Evolutionary conservation across 2,113 vertebrate species (phyloP).

Genomic region (Centrocercus urophasianus): DNA sequence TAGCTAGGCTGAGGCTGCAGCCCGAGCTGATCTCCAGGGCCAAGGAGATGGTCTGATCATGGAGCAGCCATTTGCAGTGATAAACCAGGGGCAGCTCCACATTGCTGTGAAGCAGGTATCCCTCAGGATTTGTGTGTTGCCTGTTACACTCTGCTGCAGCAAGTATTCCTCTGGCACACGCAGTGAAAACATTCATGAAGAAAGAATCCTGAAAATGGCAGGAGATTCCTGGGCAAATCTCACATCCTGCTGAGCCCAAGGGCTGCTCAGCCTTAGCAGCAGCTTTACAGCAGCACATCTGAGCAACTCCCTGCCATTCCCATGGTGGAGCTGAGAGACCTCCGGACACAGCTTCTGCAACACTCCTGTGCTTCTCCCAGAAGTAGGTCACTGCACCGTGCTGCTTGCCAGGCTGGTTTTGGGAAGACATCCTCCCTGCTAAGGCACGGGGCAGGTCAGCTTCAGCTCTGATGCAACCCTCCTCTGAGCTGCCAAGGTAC

Average conservation of each 20-base stretch:
- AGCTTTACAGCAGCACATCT: rapidly evolving
- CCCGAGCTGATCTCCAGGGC: no score
- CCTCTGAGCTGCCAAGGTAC: background rate
- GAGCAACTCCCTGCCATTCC: background rate
- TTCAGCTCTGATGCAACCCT: background rate
- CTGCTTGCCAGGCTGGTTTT: constrained; percentile 30
- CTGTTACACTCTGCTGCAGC: background rate
- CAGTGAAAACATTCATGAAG: background rate
- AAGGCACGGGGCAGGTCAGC: background rate
- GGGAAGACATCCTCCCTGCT: background rate
- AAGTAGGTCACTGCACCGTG: constrained; percentile 60
- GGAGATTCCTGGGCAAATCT: background rate
- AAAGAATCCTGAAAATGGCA: background rate
- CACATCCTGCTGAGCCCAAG: rapidly evolving
- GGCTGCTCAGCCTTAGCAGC: background rate
- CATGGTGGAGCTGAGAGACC: background rate
- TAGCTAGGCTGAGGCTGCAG: no score
- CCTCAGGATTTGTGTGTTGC: rapidly evolving
- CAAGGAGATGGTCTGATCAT: rapidly evolving
- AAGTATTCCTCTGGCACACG: background rate
- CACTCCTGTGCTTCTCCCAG: background rate
- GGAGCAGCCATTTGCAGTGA: rapidly evolving
- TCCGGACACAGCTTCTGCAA: background rate
- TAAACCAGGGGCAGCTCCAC: background rate
- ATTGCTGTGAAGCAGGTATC: rapidly evolving